Evolutionary conservation across 1,140 invertebrate species (phyloP).

Genomic region (Zaprionus tsacasi): DNA sequence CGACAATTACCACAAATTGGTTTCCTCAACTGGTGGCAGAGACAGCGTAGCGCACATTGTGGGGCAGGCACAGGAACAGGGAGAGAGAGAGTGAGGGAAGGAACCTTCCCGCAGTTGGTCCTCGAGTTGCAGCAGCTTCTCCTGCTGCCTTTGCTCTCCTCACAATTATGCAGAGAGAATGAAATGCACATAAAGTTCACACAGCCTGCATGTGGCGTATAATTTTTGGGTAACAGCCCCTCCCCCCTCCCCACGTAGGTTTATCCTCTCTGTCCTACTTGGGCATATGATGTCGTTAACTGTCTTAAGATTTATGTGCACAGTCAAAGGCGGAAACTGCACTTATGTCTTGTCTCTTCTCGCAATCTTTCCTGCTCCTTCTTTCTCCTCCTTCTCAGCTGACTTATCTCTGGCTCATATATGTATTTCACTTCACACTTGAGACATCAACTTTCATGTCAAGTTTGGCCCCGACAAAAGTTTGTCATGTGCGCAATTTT

Average conservation of each 20-base stretch:
- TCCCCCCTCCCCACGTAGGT: too few species aligned
- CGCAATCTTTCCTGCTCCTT: neutral
- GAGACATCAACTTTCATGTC: slow-evolving; percentile 76
- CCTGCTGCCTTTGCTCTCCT: slow-evolving; percentile 24
- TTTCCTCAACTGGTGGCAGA: slow-evolving; percentile 74
- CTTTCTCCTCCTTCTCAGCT: neutral
- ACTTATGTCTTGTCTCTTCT: slow-evolving; percentile 54
- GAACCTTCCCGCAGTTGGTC: slow-evolving; percentile 33
- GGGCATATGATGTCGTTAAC: slow-evolving; percentile 78
- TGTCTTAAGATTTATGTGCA: slow-evolving; percentile 80
- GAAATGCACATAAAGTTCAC: slow-evolving; percentile 61
- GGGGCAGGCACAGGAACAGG: neutral
- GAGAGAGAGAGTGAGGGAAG: too few species aligned
- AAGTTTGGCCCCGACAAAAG: slow-evolving; percentile 40
- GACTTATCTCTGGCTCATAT: slow-evolving; percentile 38
- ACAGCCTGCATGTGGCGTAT: slow-evolving; percentile 44
- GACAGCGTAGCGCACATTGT: slow-evolving; percentile 36
- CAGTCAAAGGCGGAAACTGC: slow-evolving; percentile 78
- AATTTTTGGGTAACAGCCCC: slow-evolving; percentile 60
- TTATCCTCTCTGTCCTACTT: slow-evolving; percentile 26
- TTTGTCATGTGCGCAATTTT: slow-evolving; percentile 75
- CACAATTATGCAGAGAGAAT: slow-evolving; percentile 71
- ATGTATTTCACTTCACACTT: slow-evolving; percentile 74
- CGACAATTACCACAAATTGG: slow-evolving; percentile 81
- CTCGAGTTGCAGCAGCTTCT: slow-evolving; percentile 30